A percentile compares a stretch with the other conserved stretches of the same genome.
These are phyloP conservation scores for Muscidifurax raptorellus DNA, from an alignment of 1,140 invertebrate species.

Conservation along the genomic window DNA sequence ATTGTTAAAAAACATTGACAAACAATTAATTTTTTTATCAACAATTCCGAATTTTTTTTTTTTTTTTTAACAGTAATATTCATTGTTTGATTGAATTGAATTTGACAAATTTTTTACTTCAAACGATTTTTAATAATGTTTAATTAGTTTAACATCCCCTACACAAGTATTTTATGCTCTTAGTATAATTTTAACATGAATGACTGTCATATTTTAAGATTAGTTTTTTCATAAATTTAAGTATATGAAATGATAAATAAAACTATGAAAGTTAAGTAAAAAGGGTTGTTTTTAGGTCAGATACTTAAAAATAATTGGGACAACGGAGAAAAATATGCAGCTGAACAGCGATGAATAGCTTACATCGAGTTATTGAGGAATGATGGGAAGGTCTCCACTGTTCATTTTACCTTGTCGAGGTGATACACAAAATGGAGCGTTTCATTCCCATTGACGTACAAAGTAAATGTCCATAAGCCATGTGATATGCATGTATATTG, in stretches of 20 bases:
- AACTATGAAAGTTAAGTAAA: conserved; percentile 38
- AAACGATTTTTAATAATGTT: neutral
- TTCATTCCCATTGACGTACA: conserved; percentile 52
- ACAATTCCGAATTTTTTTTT: too few relatives aligned
- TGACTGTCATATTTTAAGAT: neutral
- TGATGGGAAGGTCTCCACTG: conserved; percentile 50
- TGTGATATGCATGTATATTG: conserved; percentile 46
- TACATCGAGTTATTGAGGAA: conserved; percentile 48
- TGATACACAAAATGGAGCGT: conserved; percentile 51
- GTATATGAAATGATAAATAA: neutral
- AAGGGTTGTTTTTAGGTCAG: conserved; percentile 48
- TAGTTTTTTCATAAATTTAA: conserved; percentile 1
- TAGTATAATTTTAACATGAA: neutral
- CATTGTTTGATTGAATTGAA: too few relatives aligned
- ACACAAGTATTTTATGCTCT: neutral
- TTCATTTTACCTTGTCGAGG: conserved; percentile 44
- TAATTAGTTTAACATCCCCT: neutral
- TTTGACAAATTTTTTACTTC: too few relatives aligned
- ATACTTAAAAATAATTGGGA: conserved; percentile 40
- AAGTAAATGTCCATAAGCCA: conserved; percentile 45
- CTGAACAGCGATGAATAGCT: conserved; percentile 44
- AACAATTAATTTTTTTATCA: neutral
- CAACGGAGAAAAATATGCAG: conserved; percentile 45
- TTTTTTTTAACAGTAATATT: neutral
- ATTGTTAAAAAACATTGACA: too few relatives aligned